Percentiles rank a stretch among this genome's conserved stretches.
These are phyloP conservation scores for Xestoiulus laeticollis DNA, from an alignment of 2,888 invertebrate genomes.

Conservation along the genomic window DNA sequence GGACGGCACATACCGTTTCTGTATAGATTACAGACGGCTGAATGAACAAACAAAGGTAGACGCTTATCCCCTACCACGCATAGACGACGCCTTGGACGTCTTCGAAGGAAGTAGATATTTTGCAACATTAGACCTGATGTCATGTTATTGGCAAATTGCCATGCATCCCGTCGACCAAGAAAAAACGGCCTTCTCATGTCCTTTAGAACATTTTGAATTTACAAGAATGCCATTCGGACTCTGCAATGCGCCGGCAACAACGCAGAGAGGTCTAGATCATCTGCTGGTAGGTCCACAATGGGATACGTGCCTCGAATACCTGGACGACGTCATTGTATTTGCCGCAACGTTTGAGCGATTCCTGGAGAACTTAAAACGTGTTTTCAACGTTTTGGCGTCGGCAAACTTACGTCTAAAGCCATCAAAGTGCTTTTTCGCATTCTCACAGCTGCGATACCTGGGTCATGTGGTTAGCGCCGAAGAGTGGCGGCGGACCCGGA, in stretches of 20 bases:
- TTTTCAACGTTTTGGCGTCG: not conserved
- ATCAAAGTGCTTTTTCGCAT: not conserved
- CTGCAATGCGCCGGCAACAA: not conserved
- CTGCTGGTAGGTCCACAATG: not conserved
- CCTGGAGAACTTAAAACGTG: not conserved
- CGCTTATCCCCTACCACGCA: not conserved
- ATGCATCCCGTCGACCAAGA: not conserved
- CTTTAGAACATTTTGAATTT: not conserved
- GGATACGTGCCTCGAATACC: not conserved
- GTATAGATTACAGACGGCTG: not conserved
- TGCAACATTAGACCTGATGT: not conserved
- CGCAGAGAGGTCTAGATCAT: not conserved
- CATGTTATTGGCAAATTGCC: not conserved
- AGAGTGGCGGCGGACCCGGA: not conserved
- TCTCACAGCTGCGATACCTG: not conserved
- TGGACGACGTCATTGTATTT: not conserved
- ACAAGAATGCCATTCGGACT: not conserved
- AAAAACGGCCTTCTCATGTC: not conserved
- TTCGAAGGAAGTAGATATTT: not conserved
- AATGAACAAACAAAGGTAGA: not conserved
- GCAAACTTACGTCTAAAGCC: not conserved
- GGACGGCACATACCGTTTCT: not conserved
- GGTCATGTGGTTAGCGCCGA: constrained; percentile 18
- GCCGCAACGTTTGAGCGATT: not conserved
- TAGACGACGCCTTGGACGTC: not conserved